A percentile compares a stretch with the other conserved stretches of the same genome.
Evolutionary conservation across 2,888 invertebrate species (phyloP).

Genomic region (Microplitis deprimator): DNA sequence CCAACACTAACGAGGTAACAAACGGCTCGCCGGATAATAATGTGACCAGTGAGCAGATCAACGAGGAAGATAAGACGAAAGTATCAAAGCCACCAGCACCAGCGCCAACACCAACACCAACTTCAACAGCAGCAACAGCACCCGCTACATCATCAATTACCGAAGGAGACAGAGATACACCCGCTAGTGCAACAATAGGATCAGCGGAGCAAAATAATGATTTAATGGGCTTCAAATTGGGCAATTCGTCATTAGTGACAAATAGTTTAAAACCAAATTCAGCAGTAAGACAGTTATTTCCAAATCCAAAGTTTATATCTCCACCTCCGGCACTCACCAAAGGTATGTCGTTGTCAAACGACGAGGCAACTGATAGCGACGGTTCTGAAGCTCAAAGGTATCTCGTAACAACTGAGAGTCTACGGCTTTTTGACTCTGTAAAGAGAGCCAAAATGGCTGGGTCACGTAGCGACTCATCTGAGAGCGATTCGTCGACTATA

Average conservation of each 20-base stretch:
- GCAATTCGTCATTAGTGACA: slow-evolving; percentile 73
- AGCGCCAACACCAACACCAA: slow-evolving; percentile 38
- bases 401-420: slow-evolving; percentile 82
- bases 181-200: too few species aligned
- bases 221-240: slow-evolving; percentile 71
- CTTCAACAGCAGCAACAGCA: too few species aligned
- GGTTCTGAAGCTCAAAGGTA: slow-evolving; percentile 72
- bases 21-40: too few species aligned
- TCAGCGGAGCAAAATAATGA: too few species aligned
- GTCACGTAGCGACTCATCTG: slow-evolving; percentile 63
- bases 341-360: slow-evolving; percentile 45
- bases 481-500: slow-evolving; percentile 72
- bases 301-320: slow-evolving; percentile 76
- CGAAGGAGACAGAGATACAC: too few species aligned
- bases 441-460: slow-evolving; percentile 74
- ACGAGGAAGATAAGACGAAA: slow-evolving; percentile 30
- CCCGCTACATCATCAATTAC: too few species aligned
- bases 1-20: slow-evolving; percentile 21
- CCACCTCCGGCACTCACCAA: slow-evolving; percentile 75
- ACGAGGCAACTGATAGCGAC: slow-evolving; percentile 69
- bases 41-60: background rate
- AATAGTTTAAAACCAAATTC: slow-evolving; percentile 81
- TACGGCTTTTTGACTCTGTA: slow-evolving; percentile 80
- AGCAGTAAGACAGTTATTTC: slow-evolving; percentile 88
- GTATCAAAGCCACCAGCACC: slow-evolving; percentile 45